Conservation (phyloP, 2,113 vertebrate species). For the Microcebus murinus region DNA sequence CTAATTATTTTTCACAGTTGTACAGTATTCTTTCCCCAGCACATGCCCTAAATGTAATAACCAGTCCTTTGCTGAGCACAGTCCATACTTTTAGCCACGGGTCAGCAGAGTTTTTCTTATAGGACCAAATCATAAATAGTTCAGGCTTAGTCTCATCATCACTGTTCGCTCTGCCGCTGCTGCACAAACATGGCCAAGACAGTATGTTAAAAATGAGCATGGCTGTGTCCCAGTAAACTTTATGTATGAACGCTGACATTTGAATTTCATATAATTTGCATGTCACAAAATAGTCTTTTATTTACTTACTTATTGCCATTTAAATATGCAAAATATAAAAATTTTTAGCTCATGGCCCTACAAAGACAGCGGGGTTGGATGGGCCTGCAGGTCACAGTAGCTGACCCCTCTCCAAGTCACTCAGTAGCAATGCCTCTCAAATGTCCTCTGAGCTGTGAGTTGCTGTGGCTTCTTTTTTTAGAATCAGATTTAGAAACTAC, state of each 20-base stretch:
- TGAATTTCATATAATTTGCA: background rate
- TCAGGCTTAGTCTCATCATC: background rate
- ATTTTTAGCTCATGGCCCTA: background rate
- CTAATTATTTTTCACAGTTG: background rate
- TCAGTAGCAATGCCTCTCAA: background rate
- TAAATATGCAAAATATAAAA: background rate
- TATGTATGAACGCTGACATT: background rate
- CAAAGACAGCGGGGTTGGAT: background rate
- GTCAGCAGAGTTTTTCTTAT: background rate
- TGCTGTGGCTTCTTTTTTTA: background rate
- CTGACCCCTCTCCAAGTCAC: background rate
- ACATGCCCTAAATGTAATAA: background rate
- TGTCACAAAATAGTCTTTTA: background rate
- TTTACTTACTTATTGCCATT: background rate
- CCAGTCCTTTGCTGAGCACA: background rate
- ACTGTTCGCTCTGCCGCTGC: background rate
- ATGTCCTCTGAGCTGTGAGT: background rate
- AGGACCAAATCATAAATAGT: background rate
- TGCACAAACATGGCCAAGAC: background rate
- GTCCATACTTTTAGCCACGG: background rate
- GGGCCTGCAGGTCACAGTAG: background rate
- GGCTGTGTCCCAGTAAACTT: background rate
- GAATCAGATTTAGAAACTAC: constrained; percentile 6
- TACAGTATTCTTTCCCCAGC: background rate
- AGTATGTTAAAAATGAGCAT: background rate